A percentile compares a stretch with the other conserved stretches of the same genome.
phyloP scores from a whole-genome alignment of 2,888 invertebrate species.

The Apoda limacodes region DNA sequence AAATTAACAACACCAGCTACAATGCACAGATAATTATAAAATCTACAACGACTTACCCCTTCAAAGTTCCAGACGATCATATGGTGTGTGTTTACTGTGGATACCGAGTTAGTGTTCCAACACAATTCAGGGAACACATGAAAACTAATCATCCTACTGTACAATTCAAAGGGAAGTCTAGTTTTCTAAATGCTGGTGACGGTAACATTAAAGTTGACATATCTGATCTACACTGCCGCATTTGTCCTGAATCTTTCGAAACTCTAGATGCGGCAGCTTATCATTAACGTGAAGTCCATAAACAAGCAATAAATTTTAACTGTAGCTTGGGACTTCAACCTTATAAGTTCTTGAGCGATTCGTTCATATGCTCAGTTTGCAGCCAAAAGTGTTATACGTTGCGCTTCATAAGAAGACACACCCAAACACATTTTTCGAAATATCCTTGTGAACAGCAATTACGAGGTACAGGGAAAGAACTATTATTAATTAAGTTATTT shows the following conservation, averaged over 20 bases:
- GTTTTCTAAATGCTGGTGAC: constrained; percentile 44
- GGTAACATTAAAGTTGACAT: constrained; percentile 50
- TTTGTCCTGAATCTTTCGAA: constrained; percentile 29
- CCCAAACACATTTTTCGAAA: constrained; percentile 35
- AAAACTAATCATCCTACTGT: constrained; percentile 28
- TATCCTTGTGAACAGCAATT: constrained; percentile 38
- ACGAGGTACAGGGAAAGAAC: too few relatives aligned
- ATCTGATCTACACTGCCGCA: constrained; percentile 35
- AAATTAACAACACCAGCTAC: constrained; percentile 47
- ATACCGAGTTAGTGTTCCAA: constrained; percentile 33
- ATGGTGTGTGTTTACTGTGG: constrained; percentile 48
- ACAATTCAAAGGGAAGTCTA: constrained; percentile 33
- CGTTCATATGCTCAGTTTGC: too few relatives aligned
- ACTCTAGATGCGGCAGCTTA: constrained; percentile 23
- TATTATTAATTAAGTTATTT: too few relatives aligned
- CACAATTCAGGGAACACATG: constrained; percentile 38
- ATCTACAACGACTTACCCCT: constrained; percentile 45
- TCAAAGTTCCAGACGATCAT: constrained; percentile 38
- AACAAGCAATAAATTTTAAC: constrained; percentile 27
- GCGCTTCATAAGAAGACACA: constrained; percentile 30
- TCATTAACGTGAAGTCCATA: constrained; percentile 30
- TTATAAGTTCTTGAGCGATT: too few relatives aligned
- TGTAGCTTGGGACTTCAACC: too few relatives aligned
- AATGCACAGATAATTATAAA: constrained; percentile 45
- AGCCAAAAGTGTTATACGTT: constrained; percentile 33